These are phyloP conservation scores for Spodoptera picta DNA, from an alignment of 2,888 invertebrate genomes.

Conservation along the genomic window DNA sequence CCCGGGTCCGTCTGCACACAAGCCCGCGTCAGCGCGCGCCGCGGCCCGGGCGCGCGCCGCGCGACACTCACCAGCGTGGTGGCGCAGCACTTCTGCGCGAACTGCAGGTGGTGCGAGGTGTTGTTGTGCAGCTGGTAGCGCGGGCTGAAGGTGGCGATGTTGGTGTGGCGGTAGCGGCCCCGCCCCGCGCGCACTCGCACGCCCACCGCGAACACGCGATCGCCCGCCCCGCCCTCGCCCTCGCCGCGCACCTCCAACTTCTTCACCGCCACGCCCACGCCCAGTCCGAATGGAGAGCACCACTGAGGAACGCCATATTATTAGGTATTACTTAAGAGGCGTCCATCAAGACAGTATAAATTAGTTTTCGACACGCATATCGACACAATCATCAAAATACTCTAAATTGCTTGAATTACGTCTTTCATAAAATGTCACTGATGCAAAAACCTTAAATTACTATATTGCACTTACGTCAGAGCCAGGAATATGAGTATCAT, in stretches of 20 bases:
- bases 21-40: slow-evolving; percentile 82
- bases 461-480: too few relatives aligned
- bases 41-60: slow-evolving; percentile 91
- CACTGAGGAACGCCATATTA: slow-evolving; percentile 84
- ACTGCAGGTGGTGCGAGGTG: slow-evolving; percentile 92
- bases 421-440: too few relatives aligned
- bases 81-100: slow-evolving; percentile 96
- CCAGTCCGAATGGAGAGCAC: slow-evolving; percentile 96
- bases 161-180: slow-evolving; percentile 96
- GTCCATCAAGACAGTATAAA: too few relatives aligned
- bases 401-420: too few relatives aligned
- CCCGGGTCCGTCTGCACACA: slow-evolving; percentile 89
- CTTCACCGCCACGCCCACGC: slow-evolving; percentile 93
- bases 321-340: too few relatives aligned
- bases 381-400: too few relatives aligned
- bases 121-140: slow-evolving; percentile 98
- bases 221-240: slow-evolving; percentile 72
- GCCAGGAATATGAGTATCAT: too few relatives aligned
- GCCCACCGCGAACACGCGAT: slow-evolving; percentile 94
- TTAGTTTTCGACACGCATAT: too few relatives aligned
- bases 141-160: slow-evolving; percentile 97
- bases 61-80: slow-evolving; percentile 90
- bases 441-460: too few relatives aligned
- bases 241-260: slow-evolving; percentile 82
- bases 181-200: slow-evolving; percentile 96